Base-by-base conservation (phyloP, 2,888 invertebrate species). In the Ophion ellenae region DNA sequence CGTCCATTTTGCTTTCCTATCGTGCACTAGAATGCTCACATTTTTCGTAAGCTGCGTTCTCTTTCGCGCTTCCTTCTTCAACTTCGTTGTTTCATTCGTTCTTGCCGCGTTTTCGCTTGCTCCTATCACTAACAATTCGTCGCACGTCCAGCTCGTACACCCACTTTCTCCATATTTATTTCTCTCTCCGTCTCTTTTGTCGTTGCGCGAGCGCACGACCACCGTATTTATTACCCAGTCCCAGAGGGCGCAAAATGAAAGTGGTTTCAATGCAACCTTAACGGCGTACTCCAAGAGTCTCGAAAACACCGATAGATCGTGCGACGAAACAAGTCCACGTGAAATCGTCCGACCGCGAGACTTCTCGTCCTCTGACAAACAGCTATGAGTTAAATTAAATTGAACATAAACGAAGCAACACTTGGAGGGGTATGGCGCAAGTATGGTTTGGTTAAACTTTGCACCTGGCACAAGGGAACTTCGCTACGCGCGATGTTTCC, bases 1-100 rank as follows among this genome's bases (percentile, higher is more conserved):
- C 76, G 67, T 81, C 63, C 75, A 75, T 86, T 85, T 84, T 83
- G 63, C 83, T 79, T 78, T 83, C 71, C 67, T 53, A 81, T 71
- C 67, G 83, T 40, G 40, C 64, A 70, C 74, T 45, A 70, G 77
- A 75, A 82, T 78, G 74, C 73, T 81, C 84, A 81, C 81, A 78
- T 79, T 80, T 85, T 81, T 75, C 77, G 85, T 86, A 80, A 76
- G 71, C 69, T 79, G 80, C 59, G 70, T 75, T 28, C 73, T 73
- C 80, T 64, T 71, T 73, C 67, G 64, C 53, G 59, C 57, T 71
- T 57, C 11, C 61, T 40, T 71, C 71, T 80, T 80, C 71, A 69
- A 53, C 53, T 66, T 74, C 64, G 40, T 59, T 57, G 64, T 57
- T 53, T 47, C 59, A 36, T n/a, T 57, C 28, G 7, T 63, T 59